These are phyloP conservation scores for Tipula lateralis DNA, from an alignment of 2,888 invertebrate species.

Conservation along the genomic window DNA sequence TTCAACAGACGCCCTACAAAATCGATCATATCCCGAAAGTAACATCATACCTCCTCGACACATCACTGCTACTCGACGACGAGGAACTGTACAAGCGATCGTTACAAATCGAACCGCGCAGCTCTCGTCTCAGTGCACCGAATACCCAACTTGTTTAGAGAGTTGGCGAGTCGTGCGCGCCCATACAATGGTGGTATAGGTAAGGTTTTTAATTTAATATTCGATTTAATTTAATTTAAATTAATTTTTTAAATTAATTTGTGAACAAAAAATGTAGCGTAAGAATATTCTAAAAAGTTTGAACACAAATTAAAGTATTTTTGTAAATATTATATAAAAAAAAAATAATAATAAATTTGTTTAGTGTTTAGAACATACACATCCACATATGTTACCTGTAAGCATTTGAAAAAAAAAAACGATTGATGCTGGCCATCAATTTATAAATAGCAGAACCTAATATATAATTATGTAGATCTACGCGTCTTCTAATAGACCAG, in stretches of 20 bases:
- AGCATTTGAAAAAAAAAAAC: not conserved
- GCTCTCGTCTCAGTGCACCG: conserved; percentile 38
- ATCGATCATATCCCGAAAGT: conserved; percentile 81
- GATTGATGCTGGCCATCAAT: not conserved
- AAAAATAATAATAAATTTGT: not conserved
- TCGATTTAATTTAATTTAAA: not conserved
- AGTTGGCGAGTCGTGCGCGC: too few relatives aligned
- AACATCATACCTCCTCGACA: conserved; percentile 69
- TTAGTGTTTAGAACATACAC: not conserved
- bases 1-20: conserved; percentile 87
- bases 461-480: not conserved
- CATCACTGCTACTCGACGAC: conserved; percentile 70
- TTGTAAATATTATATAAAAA: not conserved
- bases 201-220: not conserved
- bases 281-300: conserved; percentile 27
- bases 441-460: not conserved
- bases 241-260: not conserved
- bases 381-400: not conserved
- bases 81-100: conserved; percentile 77
- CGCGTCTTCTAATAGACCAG: too few relatives aligned
- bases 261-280: conserved; percentile 27
- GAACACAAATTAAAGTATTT: conserved; percentile 9
- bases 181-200: not conserved
- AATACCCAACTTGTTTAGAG: conserved; percentile 37
- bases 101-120: conserved; percentile 76